These are phyloP conservation scores for Circaetus cinerascens DNA, from an alignment of 2,113 vertebrate genomes.

Conservation along the genomic window DNA sequence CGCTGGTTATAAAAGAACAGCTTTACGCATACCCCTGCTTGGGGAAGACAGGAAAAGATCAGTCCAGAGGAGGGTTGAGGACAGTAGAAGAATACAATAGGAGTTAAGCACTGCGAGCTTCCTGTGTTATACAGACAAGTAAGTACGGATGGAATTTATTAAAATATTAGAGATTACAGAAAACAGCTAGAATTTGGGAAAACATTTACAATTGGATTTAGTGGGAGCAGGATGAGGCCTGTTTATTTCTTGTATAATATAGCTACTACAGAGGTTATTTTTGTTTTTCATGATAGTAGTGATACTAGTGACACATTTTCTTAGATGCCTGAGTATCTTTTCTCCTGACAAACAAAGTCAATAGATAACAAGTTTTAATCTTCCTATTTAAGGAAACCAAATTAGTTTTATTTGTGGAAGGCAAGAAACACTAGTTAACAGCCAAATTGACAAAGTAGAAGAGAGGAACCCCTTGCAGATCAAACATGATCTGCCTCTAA, in stretches of 20 bases:
- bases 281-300: neutral
- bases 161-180: neutral
- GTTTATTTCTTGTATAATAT: neutral
- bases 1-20: neutral
- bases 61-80: neutral
- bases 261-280: neutral
- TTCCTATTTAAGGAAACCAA: neutral
- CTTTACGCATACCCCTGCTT: neutral
- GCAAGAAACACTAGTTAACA: neutral
- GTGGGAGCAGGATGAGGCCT: neutral
- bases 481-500: neutral
- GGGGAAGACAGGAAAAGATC: neutral
- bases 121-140: neutral
- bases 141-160: neutral
- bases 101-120: neutral
- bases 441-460: neutral
- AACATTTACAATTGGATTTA: neutral
- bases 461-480: neutral
- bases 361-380: neutral
- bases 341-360: neutral
- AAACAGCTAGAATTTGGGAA: neutral
- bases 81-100: neutral
- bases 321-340: neutral
- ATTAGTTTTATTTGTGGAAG: neutral
- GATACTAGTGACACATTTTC: neutral